Evolutionary conservation across 2,888 invertebrate species (phyloP).

Genomic region (Drosophila macrospina): DNA sequence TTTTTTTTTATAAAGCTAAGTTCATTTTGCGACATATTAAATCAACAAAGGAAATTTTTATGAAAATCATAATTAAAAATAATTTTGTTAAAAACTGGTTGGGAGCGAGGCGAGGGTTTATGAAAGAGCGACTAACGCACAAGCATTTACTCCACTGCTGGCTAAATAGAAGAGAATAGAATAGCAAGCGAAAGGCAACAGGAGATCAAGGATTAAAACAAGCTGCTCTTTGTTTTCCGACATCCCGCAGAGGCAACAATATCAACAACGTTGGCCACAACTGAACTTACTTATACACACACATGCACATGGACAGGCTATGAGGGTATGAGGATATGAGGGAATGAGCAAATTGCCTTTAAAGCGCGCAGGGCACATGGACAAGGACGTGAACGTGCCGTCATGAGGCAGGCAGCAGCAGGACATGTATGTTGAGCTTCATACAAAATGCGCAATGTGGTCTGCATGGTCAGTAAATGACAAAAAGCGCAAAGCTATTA

Average conservation of each 20-base stretch:
- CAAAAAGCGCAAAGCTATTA: slow-evolving; percentile 81
- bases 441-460: slow-evolving; percentile 66
- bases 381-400: slow-evolving; percentile 32
- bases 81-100: slow-evolving; percentile 69
- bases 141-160: slow-evolving; percentile 50
- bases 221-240: slow-evolving; percentile 45
- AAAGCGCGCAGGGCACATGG: slow-evolving; percentile 50
- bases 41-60: slow-evolving; percentile 64
- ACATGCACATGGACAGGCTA: slow-evolving; percentile 20
- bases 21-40: slow-evolving; percentile 24
- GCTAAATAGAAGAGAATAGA: slow-evolving; percentile 48
- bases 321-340: slow-evolving; percentile 47
- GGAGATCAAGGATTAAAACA: slow-evolving; percentile 78
- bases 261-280: slow-evolving; percentile 42
- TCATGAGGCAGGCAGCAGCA: slow-evolving; percentile 36
- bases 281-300: slow-evolving; percentile 20
- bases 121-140: slow-evolving; percentile 38
- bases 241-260: slow-evolving; percentile 63
- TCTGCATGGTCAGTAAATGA: slow-evolving; percentile 62
- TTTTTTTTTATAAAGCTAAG: slow-evolving; percentile 19
- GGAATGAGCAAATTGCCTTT: slow-evolving; percentile 70
- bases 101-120: slow-evolving; percentile 29
- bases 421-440: slow-evolving; percentile 34
- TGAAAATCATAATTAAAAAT: slow-evolving; percentile 76
- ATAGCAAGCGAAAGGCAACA: slow-evolving; percentile 63